Evolutionary conservation across 2,888 invertebrate species (phyloP), one percentile per base, ranked within the genome.

Genomic region (Plagiodera versicolora): DNA sequence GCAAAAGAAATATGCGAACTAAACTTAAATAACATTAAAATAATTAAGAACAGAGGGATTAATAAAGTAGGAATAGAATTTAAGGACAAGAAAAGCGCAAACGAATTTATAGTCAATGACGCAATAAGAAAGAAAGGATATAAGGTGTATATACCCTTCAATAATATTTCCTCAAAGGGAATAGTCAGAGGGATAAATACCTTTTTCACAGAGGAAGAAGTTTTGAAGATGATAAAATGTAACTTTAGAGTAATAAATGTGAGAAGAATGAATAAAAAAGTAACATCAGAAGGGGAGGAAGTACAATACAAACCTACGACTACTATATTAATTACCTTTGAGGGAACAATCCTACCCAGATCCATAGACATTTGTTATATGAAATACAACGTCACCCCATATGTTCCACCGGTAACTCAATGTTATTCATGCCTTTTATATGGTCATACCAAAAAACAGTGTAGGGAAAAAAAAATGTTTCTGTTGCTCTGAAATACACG

Each of bases 381-480:
- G 32, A 6, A 24, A n/a, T 16, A 51, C n/a, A 17, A 20, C 32
- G 35, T 30, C 1, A 35, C 35, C 6, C 51, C 51, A 17, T 39
- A 35, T 35, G 17, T 51, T 11, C 35, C 39, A 1, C 51, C 51
- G 1, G 35, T 51, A 9, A 35, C 20, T 1, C 51, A 51, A n/a
- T 51, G 39, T 18, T 39, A 35, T 18, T 18, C 17, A 1, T 51
- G 51, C 17, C 2, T 51, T 2, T 1, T 32, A 35, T 51, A 35
- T n/a, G 51, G 51, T 1, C 35, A 51, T 19, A 51, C 30, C 0
- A 16, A 51, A 19, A 51, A 51, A 6, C 16, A 35, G 4, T 51
- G 51, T 14, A 32, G 39, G n/a, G 39, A 35, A 10, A 19, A 35
- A 32, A 35, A 50, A 50, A 50, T 50, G 50, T 17, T 32, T 32